These are phyloP conservation scores for Ariolimax columbianus DNA, from an alignment of 2,888 invertebrate genomes.

Conservation along the genomic window DNA sequence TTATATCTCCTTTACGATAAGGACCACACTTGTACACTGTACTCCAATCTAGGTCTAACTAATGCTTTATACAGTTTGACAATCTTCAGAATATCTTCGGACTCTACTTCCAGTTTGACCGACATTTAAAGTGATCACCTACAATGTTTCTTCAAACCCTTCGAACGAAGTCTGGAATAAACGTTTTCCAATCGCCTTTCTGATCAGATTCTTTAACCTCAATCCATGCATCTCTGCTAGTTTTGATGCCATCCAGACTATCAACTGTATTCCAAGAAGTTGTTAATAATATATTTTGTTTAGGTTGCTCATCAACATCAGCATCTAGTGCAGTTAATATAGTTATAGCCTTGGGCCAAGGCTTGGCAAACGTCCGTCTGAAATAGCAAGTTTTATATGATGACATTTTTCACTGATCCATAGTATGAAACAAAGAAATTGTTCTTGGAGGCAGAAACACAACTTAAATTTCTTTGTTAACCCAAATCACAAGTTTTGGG, in stretches of 20 bases:
- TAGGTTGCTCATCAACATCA: background rate
- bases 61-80: too few species aligned
- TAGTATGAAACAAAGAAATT: background rate
- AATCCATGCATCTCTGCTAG: background rate
- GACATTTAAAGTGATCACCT: too few species aligned
- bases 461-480: background rate
- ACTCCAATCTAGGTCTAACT: too few species aligned
- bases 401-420: background rate
- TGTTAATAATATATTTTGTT: background rate
- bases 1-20: too few species aligned
- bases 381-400: background rate
- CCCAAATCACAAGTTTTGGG: background rate
- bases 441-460: background rate
- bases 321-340: background rate
- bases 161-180: constrained; percentile 3
- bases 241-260: background rate
- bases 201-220: background rate
- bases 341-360: too few species aligned
- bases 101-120: too few species aligned
- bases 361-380: background rate
- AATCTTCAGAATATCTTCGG: too few species aligned
- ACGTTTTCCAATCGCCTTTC: background rate
- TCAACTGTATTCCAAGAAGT: background rate
- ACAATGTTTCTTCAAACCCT: too few species aligned
- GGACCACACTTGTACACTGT: too few species aligned